Evolutionary conservation across 2,113 vertebrate species (phyloP).

Genomic region (Sapayoa aenigma): DNA sequence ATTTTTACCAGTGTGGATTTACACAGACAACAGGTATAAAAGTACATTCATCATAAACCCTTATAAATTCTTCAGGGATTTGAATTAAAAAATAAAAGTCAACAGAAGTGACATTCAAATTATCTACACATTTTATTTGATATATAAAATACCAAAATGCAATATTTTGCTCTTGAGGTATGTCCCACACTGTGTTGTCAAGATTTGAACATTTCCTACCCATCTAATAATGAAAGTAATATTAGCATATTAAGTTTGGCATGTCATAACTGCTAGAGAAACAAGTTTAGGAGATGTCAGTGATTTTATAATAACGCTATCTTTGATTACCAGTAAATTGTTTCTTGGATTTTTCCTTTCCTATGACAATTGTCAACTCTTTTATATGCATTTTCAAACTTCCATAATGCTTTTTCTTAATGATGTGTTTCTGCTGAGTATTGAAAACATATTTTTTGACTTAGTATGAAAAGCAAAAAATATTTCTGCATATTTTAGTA

Average conservation of each 20-base stretch:
- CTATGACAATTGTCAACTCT: not conserved
- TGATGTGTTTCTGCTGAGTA: not conserved
- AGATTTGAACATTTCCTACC: not conserved
- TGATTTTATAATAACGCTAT: not conserved
- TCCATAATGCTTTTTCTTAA: not conserved
- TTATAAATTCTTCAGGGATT: not conserved
- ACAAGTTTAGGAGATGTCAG: not conserved
- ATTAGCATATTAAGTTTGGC: conserved; percentile 19
- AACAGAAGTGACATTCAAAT: not conserved
- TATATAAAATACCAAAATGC: not conserved
- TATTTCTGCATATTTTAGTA: not conserved
- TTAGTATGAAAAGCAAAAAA: not conserved
- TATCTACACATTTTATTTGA: not conserved
- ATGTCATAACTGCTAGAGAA: not conserved
- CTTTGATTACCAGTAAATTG: conserved; percentile 26
- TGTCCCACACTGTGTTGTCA: not conserved
- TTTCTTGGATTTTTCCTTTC: conserved; percentile 3
- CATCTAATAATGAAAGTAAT: conserved; percentile 7
- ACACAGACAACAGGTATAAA: not conserved
- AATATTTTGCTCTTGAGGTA: not conserved
- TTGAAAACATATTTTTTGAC: not conserved
- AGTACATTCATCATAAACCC: not conserved
- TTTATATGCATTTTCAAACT: not conserved
- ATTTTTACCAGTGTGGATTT: not conserved
- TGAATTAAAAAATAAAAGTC: not conserved